These are phyloP conservation scores for Epizoanthus illoricatus DNA, from an alignment of 92 coral and sea anemone genomes.

Conservation along the genomic window DNA sequence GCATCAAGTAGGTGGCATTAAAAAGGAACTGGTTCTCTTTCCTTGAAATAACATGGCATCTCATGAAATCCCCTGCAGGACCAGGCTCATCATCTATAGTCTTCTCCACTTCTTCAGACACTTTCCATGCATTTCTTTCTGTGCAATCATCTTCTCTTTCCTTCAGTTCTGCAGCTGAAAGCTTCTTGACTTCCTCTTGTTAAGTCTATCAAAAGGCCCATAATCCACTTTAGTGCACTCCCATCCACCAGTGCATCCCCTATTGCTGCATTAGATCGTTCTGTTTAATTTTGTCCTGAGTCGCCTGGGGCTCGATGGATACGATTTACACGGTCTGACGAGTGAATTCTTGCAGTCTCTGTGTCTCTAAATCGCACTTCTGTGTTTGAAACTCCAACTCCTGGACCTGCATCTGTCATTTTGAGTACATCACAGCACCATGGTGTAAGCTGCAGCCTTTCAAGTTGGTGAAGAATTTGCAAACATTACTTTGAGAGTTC, in stretches of 20 bases:
- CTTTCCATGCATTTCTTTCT: slow-evolving; percentile 32
- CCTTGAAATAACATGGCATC: slow-evolving; percentile 28
- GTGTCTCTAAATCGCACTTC: slow-evolving; percentile 54
- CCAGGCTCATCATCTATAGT: slow-evolving; percentile 46
- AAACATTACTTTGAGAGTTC: slow-evolving; percentile 6
- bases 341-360: slow-evolving; percentile 40
- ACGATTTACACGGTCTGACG: slow-evolving; percentile 45
- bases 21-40: slow-evolving; percentile 50
- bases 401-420: slow-evolving; percentile 62
- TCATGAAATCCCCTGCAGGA: slow-evolving; percentile 43
- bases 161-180: slow-evolving; percentile 34
- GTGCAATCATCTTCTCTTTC: slow-evolving; percentile 39
- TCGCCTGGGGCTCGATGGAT: slow-evolving; percentile 55
- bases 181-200: slow-evolving; percentile 41
- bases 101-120: background rate
- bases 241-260: slow-evolving; percentile 61
- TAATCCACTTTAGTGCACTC: slow-evolving; percentile 53
- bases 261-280: slow-evolving; percentile 45
- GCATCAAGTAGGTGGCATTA: slow-evolving; percentile 33
- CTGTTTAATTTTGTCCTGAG: slow-evolving; percentile 55
- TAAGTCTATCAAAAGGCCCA: slow-evolving; percentile 45
- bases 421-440: slow-evolving; percentile 56
- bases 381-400: slow-evolving; percentile 51
- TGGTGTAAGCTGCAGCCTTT: slow-evolving; percentile 31
- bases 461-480: background rate